Conservation (phyloP, 1,140 invertebrate species). For the Drosophila kanapiae region DNA sequence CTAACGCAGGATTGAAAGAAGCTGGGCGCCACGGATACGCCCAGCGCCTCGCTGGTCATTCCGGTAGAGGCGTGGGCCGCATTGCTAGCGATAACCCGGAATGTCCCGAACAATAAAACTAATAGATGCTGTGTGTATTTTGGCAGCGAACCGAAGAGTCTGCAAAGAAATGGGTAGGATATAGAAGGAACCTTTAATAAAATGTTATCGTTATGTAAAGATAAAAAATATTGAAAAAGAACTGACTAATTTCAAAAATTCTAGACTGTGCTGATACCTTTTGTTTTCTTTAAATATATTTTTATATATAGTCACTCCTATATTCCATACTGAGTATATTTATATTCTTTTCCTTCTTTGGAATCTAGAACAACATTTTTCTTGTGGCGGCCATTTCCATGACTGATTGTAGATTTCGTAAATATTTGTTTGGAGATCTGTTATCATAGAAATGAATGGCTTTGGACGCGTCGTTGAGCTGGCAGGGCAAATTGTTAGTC, state of each 20-base stretch:
- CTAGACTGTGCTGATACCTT: too few relatives aligned
- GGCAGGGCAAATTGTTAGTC: slow-evolving; percentile 52
- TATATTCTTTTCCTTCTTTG: not conserved
- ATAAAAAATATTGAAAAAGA: not conserved
- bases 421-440: slow-evolving; percentile 31
- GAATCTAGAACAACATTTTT: not conserved
- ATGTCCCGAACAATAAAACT: slow-evolving; percentile 98
- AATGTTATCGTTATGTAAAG: not conserved
- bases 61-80: slow-evolving; percentile 94
- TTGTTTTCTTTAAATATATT: not conserved
- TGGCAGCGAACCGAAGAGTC: slow-evolving; percentile 95
- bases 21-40: slow-evolving; percentile 98
- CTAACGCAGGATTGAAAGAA: slow-evolving; percentile 98
- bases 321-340: not conserved
- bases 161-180: slow-evolving; percentile 86
- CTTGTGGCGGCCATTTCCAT: not conserved
- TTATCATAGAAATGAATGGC: slow-evolving; percentile 40
- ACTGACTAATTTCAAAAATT: too few relatives aligned
- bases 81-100: slow-evolving; percentile 97
- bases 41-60: slow-evolving; percentile 98
- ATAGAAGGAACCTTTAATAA: slow-evolving; percentile 34
- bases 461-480: slow-evolving; percentile 6
- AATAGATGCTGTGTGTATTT: slow-evolving; percentile 96
- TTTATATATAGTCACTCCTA: not conserved
- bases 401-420: slow-evolving; percentile 22